Evolutionary conservation across 2,797 vertebrate genomes (phyloP), one percentile per base, ranked within the genome.

Genomic region (Periparus ater): DNA sequence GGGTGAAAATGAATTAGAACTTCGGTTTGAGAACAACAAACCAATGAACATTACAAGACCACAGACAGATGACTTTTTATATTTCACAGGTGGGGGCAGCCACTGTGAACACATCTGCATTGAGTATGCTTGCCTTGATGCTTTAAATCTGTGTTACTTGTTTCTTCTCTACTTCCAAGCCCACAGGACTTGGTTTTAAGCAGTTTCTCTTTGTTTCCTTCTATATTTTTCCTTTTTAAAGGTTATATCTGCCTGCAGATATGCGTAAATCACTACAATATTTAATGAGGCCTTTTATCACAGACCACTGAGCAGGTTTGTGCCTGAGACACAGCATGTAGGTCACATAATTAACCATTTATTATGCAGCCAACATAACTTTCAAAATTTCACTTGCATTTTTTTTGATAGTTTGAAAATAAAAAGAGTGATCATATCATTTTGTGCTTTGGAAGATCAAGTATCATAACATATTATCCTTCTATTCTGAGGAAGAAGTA

Each of bases 331-430:
- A 73, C 71, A 82, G 75, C 94, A 96, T 93, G 91, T 91, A 96
- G 96, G 91, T 91, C 95, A 96, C 53, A 40, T 62, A 91, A 95
- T 95, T 94, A 97, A 96, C 89, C 4, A 6, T 86, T 96, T 93
- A 73, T 85, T 77, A 86, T 44, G 48, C 90, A 92, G 73, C 32
- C 48, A 65, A 75, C 36, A 75, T 17, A 80, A 58, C 22, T 51
- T 47, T 70, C 3, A 10, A 81, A 71, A 86, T 61, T 30, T 42
- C 47, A 61, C 22, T 65, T 60, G 60, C 7, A 51, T 85, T 34
- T 84, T 60, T 45, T 54, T 67, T 9, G n/a, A 30, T 0, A 9
- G 48, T 47, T 83, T 74, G 54, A 73, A 66, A 82, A 60, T 30
- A 55, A 58, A 92, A 29, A 13, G 27, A 19, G 5, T 4, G 42